Conservation (phyloP, 2,113 vertebrate species). For the Aramus guarauna region DNA sequence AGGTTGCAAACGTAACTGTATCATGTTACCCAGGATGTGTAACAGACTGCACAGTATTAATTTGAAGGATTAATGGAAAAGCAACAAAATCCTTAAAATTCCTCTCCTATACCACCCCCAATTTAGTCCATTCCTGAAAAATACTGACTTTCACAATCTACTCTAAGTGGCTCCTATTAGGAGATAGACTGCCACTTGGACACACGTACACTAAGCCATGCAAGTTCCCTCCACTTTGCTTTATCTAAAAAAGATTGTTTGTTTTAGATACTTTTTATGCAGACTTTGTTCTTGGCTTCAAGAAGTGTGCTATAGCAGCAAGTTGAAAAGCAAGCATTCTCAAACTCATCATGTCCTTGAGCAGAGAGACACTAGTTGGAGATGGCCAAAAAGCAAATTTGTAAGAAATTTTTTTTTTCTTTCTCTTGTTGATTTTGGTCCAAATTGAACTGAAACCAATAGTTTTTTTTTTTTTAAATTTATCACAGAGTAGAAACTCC, state of each 20-base stretch:
- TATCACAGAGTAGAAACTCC: constrained; percentile 4
- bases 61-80: background rate
- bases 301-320: background rate
- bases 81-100: background rate
- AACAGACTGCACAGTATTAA: background rate
- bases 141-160: background rate
- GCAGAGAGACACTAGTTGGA: background rate
- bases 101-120: background rate
- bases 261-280: background rate
- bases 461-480: background rate
- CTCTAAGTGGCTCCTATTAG: background rate
- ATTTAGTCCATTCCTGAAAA: background rate
- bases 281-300: background rate
- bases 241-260: background rate
- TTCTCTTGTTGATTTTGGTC: background rate
- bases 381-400: background rate
- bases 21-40: background rate
- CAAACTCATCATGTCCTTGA: background rate
- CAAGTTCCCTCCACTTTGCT: background rate
- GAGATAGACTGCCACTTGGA: background rate
- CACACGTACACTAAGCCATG: background rate
- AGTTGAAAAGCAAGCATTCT: background rate
- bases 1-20: background rate
- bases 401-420: background rate
- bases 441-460: constrained; percentile 12